phyloP scores from a whole-genome alignment of 2,888 invertebrate species.

The Dolomedes plantarius region DNA sequence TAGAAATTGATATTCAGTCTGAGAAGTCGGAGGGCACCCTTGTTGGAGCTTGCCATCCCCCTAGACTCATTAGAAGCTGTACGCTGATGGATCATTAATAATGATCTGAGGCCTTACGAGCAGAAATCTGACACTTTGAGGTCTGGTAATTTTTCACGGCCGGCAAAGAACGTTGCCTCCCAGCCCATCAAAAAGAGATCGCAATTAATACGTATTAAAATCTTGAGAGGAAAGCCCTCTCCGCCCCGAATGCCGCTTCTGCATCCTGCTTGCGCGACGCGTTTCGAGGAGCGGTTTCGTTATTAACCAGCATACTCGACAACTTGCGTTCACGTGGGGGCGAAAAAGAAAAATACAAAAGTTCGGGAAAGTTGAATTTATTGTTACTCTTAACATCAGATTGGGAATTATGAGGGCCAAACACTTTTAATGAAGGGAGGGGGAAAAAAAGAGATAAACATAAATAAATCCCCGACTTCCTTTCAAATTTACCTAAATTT shows the following conservation, averaged over 20 bases:
- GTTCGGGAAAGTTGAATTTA: constrained; percentile 54
- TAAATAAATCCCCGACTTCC: too few species aligned
- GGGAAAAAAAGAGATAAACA: not conserved
- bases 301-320: constrained; percentile 51
- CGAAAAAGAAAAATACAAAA: constrained; percentile 34
- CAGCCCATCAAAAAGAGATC: constrained; percentile 67
- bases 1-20: constrained; percentile 64
- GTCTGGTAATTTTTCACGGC: constrained; percentile 68
- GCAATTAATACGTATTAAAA: constrained; percentile 71
- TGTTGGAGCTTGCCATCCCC: constrained; percentile 28
- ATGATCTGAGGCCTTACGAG: constrained; percentile 57
- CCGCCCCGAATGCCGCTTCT: constrained; percentile 20
- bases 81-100: constrained; percentile 68
- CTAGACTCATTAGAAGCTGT: constrained; percentile 66
- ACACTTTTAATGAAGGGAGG: not conserved
- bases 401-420: not conserved
- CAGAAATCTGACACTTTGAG: constrained; percentile 70
- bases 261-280: constrained; percentile 39
- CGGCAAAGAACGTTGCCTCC: constrained; percentile 55
- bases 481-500: too few species aligned
- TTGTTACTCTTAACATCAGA: constrained; percentile 32
- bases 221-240: constrained; percentile 48
- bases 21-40: constrained; percentile 38
- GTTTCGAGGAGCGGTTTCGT: constrained; percentile 61
- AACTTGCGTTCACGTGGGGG: constrained; percentile 29